Evolutionary conservation across 2,888 invertebrate genomes (phyloP).

Genomic region (Heliothis peltigera): DNA sequence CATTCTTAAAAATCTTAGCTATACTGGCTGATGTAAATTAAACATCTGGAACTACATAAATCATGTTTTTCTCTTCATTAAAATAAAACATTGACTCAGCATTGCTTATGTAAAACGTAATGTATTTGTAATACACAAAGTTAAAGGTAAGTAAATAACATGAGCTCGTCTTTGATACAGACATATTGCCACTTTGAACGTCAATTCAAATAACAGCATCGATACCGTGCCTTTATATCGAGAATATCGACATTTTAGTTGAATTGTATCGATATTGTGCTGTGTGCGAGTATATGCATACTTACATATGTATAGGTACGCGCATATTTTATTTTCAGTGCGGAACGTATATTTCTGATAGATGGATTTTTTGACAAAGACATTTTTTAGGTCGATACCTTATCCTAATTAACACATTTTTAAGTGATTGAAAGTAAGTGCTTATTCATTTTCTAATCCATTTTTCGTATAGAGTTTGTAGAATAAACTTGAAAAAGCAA

Average conservation of each 20-base stretch:
- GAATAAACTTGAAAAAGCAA: too few relatives aligned
- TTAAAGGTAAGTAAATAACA: slow-evolving; percentile 33
- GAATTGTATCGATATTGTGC: slow-evolving; percentile 28
- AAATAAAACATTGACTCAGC: neutral
- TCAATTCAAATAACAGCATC: slow-evolving; percentile 43
- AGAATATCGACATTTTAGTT: slow-evolving; percentile 38
- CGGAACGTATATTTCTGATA: neutral
- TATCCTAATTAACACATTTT: too few relatives aligned
- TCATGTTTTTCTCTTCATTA: neutral
- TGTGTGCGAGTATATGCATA: neutral
- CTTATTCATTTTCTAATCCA: too few relatives aligned
- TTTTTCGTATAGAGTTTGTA: too few relatives aligned
- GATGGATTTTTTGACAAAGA: neutral
- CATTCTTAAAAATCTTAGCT: too few relatives aligned
- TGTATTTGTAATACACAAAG: slow-evolving; percentile 5
- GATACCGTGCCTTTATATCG: slow-evolving; percentile 40
- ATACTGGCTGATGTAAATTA: too few relatives aligned
- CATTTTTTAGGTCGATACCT: neutral
- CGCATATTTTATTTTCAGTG: slow-evolving; percentile 12
- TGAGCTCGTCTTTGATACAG: slow-evolving; percentile 33
- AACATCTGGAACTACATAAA: neutral
- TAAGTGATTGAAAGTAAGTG: too few relatives aligned
- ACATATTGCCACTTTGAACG: slow-evolving; percentile 46
- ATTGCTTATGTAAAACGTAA: neutral
- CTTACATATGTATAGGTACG: too few relatives aligned